Evolutionary conservation across 2,113 vertebrate genomes (phyloP), one percentile per base, ranked within the genome.

Genomic region (Mus pahari): DNA sequence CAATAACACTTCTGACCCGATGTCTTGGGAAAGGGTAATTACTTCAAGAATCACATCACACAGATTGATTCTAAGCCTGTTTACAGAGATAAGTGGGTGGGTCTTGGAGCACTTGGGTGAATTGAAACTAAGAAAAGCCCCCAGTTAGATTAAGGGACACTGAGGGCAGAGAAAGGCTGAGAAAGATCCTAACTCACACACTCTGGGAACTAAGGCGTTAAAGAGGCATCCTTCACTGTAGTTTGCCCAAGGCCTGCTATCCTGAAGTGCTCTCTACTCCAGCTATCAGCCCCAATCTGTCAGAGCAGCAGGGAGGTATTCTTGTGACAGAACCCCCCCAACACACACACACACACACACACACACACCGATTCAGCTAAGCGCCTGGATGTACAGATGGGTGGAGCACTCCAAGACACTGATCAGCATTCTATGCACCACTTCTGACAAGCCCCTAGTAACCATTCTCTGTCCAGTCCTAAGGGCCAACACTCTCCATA

Each of bases 221-320:
- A 98, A 95, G 4, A n/a, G 2, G 91, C 95, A 96, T 89, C 86
- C 68, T 89, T 68, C 31, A 88, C 86, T 14, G 31, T 86, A 0
- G 88, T 97, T 96, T 97, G 97, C 97, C 97, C 91, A 97, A 97
- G 97, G 97, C 94, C 97, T 12, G 66, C 22, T 20, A 94, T 97
- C 94, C 62, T 71, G 48, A 95, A 87, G 77, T 58, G 75, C 75
- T 93, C 70, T 39, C 97, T 96, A 75, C 92, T 48, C 55, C 58
- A 82, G 68, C 92, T 97, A 93, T 97, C 98, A 98, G 94, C 97
- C 97, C 92, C 96, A 97, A 97, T 98, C 96, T 97, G 97, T 98
- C 97, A 96, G 94, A 96, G 86, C 70, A 1, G 83, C 95, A 90
- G 96, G 55, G 53, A 89, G 20, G 12, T 83, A 36, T 95, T 95